Percentiles rank a stretch among this genome's conserved stretches.
phyloP scores from a whole-genome alignment of 1,140 invertebrate genomes.

The Bombus turneri region DNA sequence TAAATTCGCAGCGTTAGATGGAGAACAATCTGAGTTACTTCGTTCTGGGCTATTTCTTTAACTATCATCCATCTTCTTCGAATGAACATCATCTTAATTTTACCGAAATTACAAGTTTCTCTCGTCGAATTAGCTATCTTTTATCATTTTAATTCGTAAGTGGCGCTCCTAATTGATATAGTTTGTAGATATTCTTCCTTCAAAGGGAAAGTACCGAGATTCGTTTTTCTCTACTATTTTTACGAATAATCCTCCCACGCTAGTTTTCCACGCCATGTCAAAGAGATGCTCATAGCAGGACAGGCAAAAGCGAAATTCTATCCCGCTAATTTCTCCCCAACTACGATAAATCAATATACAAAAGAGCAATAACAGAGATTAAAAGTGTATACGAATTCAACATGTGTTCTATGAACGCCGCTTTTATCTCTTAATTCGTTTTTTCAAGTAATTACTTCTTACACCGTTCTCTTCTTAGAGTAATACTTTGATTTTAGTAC shows the following conservation, averaged over 20 bases:
- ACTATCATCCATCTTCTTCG: not conserved
- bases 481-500: not conserved
- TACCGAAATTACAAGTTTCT: not conserved
- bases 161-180: too few relatives aligned
- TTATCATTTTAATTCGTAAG: not conserved
- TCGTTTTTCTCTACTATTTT: not conserved
- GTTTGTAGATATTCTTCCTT: too few relatives aligned
- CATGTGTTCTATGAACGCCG: conserved; percentile 12
- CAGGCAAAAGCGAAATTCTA: conserved; percentile 18
- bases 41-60: not conserved
- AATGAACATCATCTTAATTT: not conserved
- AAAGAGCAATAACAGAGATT: too few relatives aligned
- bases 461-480: too few relatives aligned
- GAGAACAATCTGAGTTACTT: conserved; percentile 51
- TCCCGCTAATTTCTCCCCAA: not conserved
- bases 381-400: not conserved
- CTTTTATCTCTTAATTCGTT: conserved; percentile 19
- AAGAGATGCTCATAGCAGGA: conserved; percentile 26
- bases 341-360: conserved; percentile 4
- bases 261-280: not conserved
- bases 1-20: conserved; percentile 64
- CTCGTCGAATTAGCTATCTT: not conserved
- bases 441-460: conserved; percentile 14
- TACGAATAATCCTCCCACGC: not conserved
- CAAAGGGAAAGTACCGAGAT: not conserved